Evolutionary conservation across 2,888 invertebrate genomes (phyloP).

Genomic region (Thymelicus acteon): DNA sequence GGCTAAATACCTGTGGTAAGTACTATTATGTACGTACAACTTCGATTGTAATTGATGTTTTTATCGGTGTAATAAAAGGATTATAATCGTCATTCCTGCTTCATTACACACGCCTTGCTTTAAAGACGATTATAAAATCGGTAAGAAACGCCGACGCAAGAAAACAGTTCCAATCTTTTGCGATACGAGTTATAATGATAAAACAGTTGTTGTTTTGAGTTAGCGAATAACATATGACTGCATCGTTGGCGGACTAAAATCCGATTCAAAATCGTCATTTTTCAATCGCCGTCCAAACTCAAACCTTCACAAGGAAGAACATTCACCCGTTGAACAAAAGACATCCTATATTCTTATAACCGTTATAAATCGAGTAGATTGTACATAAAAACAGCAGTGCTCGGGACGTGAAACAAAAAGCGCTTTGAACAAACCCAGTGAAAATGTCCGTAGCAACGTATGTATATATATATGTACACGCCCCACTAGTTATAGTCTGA

Average conservation of each 20-base stretch:
- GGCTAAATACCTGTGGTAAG: too few species aligned
- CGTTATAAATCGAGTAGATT: slow-evolving; percentile 33
- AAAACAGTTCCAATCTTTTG: too few species aligned
- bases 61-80: too few species aligned
- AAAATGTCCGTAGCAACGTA: slow-evolving; percentile 71
- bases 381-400: slow-evolving; percentile 28
- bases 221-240: too few species aligned
- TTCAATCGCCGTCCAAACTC: not conserved
- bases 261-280: not conserved
- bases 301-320: not conserved
- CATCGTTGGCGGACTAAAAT: not conserved
- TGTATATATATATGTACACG: slow-evolving; percentile 39
- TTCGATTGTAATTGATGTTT: too few species aligned
- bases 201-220: too few species aligned
- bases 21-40: too few species aligned
- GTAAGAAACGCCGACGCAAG: too few species aligned
- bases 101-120: too few species aligned
- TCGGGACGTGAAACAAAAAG: slow-evolving; percentile 43
- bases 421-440: slow-evolving; percentile 46
- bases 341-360: slow-evolving; percentile 26
- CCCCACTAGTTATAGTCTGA: slow-evolving; percentile 45
- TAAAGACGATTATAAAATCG: too few species aligned
- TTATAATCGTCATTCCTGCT: too few species aligned
- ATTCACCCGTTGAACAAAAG: slow-evolving; percentile 21
- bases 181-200: too few species aligned